Evolutionary conservation across 2,888 invertebrate genomes (phyloP).

Genomic region (Ennomos erosarius): DNA sequence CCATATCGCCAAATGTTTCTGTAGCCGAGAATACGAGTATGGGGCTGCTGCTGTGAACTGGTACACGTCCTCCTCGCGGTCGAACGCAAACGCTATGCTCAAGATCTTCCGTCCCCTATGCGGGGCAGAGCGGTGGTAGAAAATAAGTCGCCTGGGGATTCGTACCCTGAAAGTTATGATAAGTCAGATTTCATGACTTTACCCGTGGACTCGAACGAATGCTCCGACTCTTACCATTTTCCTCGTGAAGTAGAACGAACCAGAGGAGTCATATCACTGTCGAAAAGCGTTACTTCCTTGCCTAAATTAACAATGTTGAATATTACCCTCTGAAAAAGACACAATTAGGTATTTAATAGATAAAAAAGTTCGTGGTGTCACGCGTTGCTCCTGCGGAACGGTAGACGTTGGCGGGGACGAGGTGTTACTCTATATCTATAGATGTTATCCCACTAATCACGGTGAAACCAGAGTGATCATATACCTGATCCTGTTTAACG

Average conservation of each 20-base stretch:
- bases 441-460: too few relatives aligned
- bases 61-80: slow-evolving; percentile 97
- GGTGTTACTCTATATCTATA: too few relatives aligned
- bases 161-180: slow-evolving; percentile 86
- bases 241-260: slow-evolving; percentile 96
- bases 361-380: too few relatives aligned
- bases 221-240: slow-evolving; percentile 89
- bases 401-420: too few relatives aligned
- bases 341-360: too few relatives aligned
- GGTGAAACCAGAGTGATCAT: neutral
- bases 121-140: slow-evolving; percentile 95
- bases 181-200: neutral
- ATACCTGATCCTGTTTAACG: slow-evolving; percentile 94
- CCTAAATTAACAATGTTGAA: slow-evolving; percentile 99
- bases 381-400: too few relatives aligned
- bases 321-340: slow-evolving; percentile 90
- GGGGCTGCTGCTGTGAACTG: slow-evolving; percentile 98
- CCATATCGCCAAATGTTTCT: slow-evolving; percentile 91
- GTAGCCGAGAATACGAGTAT: slow-evolving; percentile 96
- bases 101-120: slow-evolving; percentile 97
- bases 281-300: slow-evolving; percentile 95
- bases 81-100: slow-evolving; percentile 97
- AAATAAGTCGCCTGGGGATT: slow-evolving; percentile 92
- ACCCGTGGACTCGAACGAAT: too few relatives aligned
- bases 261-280: slow-evolving; percentile 96